A percentile compares a stretch with the other conserved stretches of the same genome.
These are phyloP conservation scores for Agelastica alni DNA, from an alignment of 2,888 invertebrate species.

Conservation along the genomic window DNA sequence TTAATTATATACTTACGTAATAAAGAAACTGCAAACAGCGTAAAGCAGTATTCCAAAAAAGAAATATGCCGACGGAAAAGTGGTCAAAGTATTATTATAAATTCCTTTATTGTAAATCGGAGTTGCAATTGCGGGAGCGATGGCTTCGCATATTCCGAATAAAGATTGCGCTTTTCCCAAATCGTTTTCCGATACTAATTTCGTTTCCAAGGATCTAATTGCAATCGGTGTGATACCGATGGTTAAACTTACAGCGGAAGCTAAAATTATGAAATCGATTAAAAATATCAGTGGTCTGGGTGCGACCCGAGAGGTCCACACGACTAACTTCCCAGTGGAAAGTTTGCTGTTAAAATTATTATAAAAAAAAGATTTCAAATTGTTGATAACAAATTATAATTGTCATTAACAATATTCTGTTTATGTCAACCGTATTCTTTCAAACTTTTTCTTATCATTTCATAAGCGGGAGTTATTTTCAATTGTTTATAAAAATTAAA, in stretches of 20 bases:
- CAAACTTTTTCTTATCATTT: too few species aligned
- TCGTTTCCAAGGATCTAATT: constrained; percentile 53
- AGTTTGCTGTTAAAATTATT: too few species aligned
- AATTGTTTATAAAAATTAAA: too few species aligned
- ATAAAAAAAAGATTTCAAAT: too few species aligned
- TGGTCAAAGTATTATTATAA: constrained; percentile 59
- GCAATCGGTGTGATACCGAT: constrained; percentile 50
- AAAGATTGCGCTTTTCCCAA: constrained; percentile 59
- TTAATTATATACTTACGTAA: constrained; percentile 42
- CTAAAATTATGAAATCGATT: too few species aligned
- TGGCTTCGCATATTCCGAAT: constrained; percentile 64
- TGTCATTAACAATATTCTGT: too few species aligned
- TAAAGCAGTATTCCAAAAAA: constrained; percentile 56
- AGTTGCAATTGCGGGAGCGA: constrained; percentile 62
- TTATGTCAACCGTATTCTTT: too few species aligned
- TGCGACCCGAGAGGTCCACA: too few species aligned
- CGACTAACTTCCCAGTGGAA: too few species aligned
- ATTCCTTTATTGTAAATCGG: constrained; percentile 62
- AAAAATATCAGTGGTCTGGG: too few species aligned
- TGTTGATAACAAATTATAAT: too few species aligned
- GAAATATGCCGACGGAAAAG: constrained; percentile 63
- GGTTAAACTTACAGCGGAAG: constrained; percentile 49
- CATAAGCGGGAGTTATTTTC: too few species aligned
- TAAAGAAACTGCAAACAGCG: constrained; percentile 32
- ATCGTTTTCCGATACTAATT: constrained; percentile 52